Conservation (phyloP, 2,113 vertebrate species). For the Pelvicachromis taeniatus region DNA sequence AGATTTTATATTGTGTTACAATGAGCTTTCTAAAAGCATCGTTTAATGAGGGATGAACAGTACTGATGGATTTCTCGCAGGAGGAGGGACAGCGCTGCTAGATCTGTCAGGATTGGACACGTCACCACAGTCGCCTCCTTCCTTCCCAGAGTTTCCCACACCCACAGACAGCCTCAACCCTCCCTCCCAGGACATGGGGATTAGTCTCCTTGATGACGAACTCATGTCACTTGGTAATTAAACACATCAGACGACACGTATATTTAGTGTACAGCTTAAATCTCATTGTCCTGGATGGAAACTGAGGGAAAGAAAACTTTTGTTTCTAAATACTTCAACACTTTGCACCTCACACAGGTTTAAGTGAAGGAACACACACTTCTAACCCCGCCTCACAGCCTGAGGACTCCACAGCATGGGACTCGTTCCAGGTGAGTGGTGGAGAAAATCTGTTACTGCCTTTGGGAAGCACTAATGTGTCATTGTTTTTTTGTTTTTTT, state of each 20-base stretch:
- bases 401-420: slow-evolving; percentile 82
- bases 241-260: background rate
- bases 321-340: background rate
- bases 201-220: slow-evolving; percentile 92
- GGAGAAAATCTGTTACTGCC: background rate
- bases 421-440: slow-evolving; percentile 88
- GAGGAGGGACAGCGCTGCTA: slow-evolving; percentile 82
- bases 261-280: background rate
- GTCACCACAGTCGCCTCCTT: slow-evolving; percentile 73
- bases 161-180: slow-evolving; percentile 62
- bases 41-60: background rate
- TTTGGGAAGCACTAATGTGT: background rate
- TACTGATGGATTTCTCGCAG: slow-evolving; percentile 43
- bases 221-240: slow-evolving; percentile 91
- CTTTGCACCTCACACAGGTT: slow-evolving; percentile 68
- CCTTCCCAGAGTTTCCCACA: slow-evolving; percentile 79
- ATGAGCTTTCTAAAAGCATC: background rate
- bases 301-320: background rate
- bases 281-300: background rate
- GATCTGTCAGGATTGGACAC: slow-evolving; percentile 93
- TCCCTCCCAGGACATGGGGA: slow-evolving; percentile 73
- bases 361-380: slow-evolving; percentile 82
- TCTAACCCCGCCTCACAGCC: slow-evolving; percentile 71
- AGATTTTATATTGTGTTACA: background rate
- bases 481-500: background rate